These are phyloP conservation scores for Trichopoda pennipes DNA, from an alignment of 2,888 invertebrate genomes.

Conservation along the genomic window DNA sequence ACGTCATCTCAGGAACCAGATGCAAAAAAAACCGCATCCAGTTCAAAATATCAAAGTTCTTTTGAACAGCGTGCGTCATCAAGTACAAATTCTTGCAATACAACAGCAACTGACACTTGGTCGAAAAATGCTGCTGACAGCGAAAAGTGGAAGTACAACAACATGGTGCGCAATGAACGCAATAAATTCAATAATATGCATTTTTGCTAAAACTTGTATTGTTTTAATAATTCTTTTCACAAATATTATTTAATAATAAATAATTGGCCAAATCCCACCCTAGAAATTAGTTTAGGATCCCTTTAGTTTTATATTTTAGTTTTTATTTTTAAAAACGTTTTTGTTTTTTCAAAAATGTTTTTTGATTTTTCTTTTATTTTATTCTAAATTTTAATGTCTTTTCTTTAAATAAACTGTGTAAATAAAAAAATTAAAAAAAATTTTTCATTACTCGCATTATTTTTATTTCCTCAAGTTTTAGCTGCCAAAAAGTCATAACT, in stretches of 20 bases:
- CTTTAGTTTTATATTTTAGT: conserved; percentile 41
- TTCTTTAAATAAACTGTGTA: conserved; percentile 34
- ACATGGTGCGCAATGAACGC: conserved; percentile 78
- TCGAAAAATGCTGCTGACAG: conserved; percentile 72
- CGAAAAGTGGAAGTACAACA: conserved; percentile 80
- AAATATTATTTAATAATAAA: not conserved
- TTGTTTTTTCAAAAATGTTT: not conserved
- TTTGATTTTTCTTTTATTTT: not conserved
- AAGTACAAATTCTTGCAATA: not conserved
- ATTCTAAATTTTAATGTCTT: conserved; percentile 2
- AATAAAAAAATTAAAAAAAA: not conserved
- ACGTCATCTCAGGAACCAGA: conserved; percentile 70
- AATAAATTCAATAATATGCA: conserved; percentile 79
- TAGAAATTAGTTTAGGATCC: conserved; percentile 25
- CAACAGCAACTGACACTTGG: conserved; percentile 69
- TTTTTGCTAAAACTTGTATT: conserved; percentile 74
- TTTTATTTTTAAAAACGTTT: not conserved
- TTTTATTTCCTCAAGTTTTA: not conserved
- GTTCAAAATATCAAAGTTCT: conserved; percentile 36
- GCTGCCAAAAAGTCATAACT: too few relatives aligned
- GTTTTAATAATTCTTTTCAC: not conserved
- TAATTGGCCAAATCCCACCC: conserved; percentile 12
- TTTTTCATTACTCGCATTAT: not conserved
- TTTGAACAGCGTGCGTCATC: conserved; percentile 9
- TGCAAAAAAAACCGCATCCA: conserved; percentile 5